phyloP scores from a whole-genome alignment of 2,113 vertebrate species.

The Erinaceus europaeus region DNA sequence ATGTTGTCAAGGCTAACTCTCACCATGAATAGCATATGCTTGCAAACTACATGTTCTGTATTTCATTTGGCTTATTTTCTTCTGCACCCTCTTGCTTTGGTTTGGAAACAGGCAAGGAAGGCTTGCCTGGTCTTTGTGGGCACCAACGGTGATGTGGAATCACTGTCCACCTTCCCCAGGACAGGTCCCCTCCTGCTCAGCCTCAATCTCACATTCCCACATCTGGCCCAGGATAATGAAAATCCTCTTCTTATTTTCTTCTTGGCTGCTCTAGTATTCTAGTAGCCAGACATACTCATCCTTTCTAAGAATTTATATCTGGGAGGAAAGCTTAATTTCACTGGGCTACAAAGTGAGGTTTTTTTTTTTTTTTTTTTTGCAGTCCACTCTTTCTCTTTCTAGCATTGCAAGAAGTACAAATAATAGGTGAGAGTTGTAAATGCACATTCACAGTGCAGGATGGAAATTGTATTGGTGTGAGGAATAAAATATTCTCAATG shows the following conservation, averaged over 20 bases:
- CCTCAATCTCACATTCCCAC: fast-evolving
- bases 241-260: neutral
- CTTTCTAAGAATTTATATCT: neutral
- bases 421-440: neutral
- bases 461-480: neutral
- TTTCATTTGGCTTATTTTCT: neutral
- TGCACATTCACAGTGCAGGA: neutral
- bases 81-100: neutral
- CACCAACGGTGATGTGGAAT: too few relatives aligned
- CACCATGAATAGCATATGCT: neutral
- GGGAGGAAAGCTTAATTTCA: neutral
- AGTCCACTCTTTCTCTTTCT: neutral
- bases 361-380: neutral
- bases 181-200: neutral
- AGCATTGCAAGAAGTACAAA: neutral
- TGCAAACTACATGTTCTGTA: neutral
- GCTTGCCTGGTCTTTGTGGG: neutral
- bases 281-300: neutral
- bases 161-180: neutral
- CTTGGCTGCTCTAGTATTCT: fast-evolving
- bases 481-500: neutral
- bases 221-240: neutral
- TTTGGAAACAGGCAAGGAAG: neutral
- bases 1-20: neutral
- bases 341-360: too few relatives aligned